Conservation (phyloP, 2,113 vertebrate genomes). For the Myocastor coypus region DNA sequence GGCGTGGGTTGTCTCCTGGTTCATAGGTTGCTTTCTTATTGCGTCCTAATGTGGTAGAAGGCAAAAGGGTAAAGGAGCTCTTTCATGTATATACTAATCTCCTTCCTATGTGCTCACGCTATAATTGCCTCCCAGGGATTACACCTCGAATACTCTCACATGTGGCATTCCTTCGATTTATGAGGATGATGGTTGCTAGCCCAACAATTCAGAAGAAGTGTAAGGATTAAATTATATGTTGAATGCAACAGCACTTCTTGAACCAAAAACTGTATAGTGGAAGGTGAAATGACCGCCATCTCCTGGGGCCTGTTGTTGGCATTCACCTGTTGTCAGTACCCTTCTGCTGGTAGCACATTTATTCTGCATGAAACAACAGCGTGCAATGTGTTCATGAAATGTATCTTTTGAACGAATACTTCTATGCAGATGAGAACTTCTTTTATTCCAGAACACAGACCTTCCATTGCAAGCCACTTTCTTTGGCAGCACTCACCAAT, state of each 20-base stretch:
- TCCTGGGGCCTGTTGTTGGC: background rate
- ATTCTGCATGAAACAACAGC: background rate
- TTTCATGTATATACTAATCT: background rate
- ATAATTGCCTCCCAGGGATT: background rate
- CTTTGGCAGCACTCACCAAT: background rate
- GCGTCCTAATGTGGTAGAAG: background rate
- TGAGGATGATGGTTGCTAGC: background rate
- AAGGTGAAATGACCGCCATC: background rate
- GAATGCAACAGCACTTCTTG: background rate
- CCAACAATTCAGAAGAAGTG: background rate
- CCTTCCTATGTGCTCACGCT: background rate
- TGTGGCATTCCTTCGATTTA: background rate
- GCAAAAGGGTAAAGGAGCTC: background rate
- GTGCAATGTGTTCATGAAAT: background rate
- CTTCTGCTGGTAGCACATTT: background rate
- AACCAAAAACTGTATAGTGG: background rate
- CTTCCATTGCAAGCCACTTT: background rate
- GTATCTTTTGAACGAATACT: background rate
- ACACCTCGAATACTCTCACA: background rate
- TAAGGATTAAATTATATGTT: background rate
- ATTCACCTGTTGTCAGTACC: background rate
- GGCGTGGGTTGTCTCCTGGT: background rate
- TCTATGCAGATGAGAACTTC: background rate
- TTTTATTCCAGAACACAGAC: background rate
- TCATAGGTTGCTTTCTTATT: background rate